Conservation (phyloP, 1,140 invertebrate species). For the Drosophila tsacasi region DNA sequence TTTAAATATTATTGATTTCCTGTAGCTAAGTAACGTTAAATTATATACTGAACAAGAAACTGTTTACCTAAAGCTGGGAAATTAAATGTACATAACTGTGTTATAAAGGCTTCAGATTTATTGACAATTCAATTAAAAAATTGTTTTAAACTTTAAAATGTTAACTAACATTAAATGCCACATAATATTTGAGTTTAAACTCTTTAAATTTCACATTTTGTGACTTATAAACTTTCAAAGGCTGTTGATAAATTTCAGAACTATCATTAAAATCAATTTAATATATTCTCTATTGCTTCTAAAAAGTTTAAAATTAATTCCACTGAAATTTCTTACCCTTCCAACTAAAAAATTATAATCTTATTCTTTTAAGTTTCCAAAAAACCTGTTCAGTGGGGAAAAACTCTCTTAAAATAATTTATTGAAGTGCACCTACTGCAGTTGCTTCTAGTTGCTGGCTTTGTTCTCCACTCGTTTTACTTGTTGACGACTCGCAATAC, state of each 20-base stretch:
- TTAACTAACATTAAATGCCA: background rate
- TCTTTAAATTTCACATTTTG: background rate
- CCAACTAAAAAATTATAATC: background rate
- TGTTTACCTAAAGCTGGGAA: no score
- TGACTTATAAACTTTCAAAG: background rate
- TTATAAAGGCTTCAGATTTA: no score
- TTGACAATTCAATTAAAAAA: no score
- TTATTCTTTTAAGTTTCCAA: background rate
- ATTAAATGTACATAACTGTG: no score
- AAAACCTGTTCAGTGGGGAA: background rate
- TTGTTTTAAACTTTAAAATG: background rate
- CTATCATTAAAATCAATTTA: background rate
- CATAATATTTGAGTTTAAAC: background rate
- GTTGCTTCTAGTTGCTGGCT: constrained; percentile 29
- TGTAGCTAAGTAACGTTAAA: no score
- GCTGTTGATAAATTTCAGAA: no score
- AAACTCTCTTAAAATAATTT: constrained; percentile 6
- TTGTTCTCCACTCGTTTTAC: constrained; percentile 37
- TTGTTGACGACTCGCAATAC: constrained; percentile 41
- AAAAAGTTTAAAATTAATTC: background rate
- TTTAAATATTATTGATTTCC: no score
- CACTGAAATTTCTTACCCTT: background rate
- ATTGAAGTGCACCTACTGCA: constrained; percentile 16
- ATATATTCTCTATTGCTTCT: background rate
- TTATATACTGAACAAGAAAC: no score